A percentile compares a stretch with the other conserved stretches of the same genome.
Evolutionary conservation across 2,888 invertebrate genomes (phyloP).

Genomic region (Rhogogaster chlorosoma): DNA sequence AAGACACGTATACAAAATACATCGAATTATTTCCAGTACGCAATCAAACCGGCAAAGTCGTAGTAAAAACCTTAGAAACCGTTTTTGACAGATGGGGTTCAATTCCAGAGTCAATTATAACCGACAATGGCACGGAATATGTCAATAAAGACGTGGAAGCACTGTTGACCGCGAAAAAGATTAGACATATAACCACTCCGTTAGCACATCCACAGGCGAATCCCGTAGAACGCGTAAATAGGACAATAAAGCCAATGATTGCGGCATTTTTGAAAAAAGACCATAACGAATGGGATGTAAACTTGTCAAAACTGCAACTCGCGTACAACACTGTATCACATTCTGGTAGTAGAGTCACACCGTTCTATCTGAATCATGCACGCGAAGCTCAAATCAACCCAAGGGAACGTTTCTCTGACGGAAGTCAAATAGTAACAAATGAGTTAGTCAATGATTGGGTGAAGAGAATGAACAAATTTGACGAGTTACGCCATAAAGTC

Average conservation of each 20-base stretch:
- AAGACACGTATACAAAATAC: conserved; percentile 53
- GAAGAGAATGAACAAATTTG: neutral
- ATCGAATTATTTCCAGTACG: conserved; percentile 52
- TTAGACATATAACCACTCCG: neutral
- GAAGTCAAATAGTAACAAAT: conserved; percentile 25
- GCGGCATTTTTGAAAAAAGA: conserved; percentile 46
- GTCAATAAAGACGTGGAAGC: neutral
- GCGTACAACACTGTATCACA: conserved; percentile 57
- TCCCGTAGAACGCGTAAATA: conserved; percentile 50
- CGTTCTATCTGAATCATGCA: conserved; percentile 57
- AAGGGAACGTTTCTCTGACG: neutral
- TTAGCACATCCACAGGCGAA: conserved; percentile 29
- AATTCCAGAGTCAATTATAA: neutral
- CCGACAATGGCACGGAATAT: conserved; percentile 23
- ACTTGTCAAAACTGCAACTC: conserved; percentile 55
- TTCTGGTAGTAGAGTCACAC: conserved; percentile 51
- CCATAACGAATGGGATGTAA: conserved; percentile 51
- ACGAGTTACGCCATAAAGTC: conserved; percentile 1
- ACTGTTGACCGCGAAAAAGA: neutral
- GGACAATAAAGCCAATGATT: conserved; percentile 54
- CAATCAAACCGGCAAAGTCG: conserved; percentile 29
- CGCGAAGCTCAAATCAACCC: conserved; percentile 47
- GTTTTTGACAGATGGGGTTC: conserved; percentile 51
- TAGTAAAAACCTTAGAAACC: conserved; percentile 24
- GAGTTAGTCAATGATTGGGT: neutral